Percentiles rank a stretch among this genome's conserved stretches.
Evolutionary conservation across 2,888 invertebrate species (phyloP).

Genomic region (Balanococcus diminutus): DNA sequence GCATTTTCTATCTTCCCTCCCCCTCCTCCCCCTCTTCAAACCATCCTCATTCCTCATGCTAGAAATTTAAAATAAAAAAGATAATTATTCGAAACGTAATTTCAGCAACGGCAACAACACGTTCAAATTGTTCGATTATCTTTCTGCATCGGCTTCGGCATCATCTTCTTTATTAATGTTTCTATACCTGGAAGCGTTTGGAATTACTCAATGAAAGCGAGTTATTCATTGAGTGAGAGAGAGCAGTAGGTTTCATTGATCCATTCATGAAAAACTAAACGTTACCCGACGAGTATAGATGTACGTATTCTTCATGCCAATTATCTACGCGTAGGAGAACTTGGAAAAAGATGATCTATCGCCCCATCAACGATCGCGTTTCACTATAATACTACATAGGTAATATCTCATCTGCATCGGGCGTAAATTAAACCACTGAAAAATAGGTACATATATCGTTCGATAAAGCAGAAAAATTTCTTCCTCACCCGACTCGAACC

Average conservation of each 20-base stretch:
- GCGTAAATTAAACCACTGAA: no score
- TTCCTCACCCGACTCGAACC: neutral
- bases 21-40: no score
- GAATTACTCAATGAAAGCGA: conserved; percentile 10
- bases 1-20: no score
- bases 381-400: neutral
- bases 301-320: neutral
- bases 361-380: neutral
- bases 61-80: no score
- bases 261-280: neutral
- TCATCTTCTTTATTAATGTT: conserved; percentile 10
- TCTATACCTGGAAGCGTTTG: neutral
- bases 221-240: neutral
- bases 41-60: no score
- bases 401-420: neutral
- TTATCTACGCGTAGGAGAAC: conserved; percentile 1
- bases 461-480: no score
- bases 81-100: neutral
- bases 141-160: neutral
- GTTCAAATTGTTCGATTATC: neutral
- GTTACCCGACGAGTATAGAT: neutral
- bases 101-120: no score
- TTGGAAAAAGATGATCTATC: neutral
- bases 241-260: neutral
- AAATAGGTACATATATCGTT: no score